Evolutionary conservation across 2,888 invertebrate species (phyloP), one percentile per base, ranked within the genome.

Genomic region (Eupithecia inturbata): DNA sequence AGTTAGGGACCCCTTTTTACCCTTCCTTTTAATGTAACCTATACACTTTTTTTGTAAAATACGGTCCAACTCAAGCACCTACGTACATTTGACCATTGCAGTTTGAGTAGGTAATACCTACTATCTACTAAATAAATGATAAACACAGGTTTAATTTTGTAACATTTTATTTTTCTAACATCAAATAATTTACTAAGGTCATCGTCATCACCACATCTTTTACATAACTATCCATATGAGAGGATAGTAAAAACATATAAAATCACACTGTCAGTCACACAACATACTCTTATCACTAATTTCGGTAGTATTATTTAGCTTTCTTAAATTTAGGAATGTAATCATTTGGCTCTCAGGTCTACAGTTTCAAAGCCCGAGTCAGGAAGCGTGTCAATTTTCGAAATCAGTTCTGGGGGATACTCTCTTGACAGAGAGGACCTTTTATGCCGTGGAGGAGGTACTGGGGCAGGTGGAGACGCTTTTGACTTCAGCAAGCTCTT

Each of bases 401-500:
- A 86, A 6, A 89, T 87, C 28, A 93, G 82, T 80, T 92, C 91
- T 36, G 93, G 93, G 0, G 91, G 91, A 0, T 83, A 79, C 80
- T 94, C 93, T 73, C 91, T 89, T 0, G 93, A 92, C 0, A 94
- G 82, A 1, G 94, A 94, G 1, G 87, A 72, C 70, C 91, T 86
- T 79, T 94, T 92, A 79, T 93, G 93, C 71, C 94, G 87, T 31
- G 94, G 94, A 7, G 95, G 95, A 0, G 94, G 91, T 2, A 94
- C 90, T 0, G 95, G 92, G 0, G 91, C 91, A 0, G 91, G 86
- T 0, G 85, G 73, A 1, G 90, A 85, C 3, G 89, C 86, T 73
- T 93, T 93, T 45, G 92, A 91, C 77, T 93, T 96, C 36, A 97
- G 88, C 86, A 96, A 94, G 79, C 92, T 95, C 90, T 96, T 96